phyloP scores from a whole-genome alignment of 2,888 invertebrate genomes.

The Blomia tropicalis region DNA sequence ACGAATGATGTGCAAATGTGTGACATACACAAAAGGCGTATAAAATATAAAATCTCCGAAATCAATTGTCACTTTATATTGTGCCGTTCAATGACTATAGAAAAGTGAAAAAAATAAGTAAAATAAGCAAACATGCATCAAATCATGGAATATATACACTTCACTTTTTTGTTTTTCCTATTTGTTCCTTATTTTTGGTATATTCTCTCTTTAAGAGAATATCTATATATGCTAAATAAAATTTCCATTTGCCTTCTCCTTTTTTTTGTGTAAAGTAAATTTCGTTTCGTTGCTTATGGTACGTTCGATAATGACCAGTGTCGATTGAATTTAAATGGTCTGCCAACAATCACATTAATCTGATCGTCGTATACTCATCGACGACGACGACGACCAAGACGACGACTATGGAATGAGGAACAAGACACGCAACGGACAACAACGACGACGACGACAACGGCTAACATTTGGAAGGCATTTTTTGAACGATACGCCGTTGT shows the following conservation, averaged over 20 bases:
- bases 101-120: too few relatives aligned
- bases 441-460: neutral
- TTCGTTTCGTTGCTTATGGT: neutral
- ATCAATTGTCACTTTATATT: too few relatives aligned
- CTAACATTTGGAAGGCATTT: neutral
- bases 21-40: too few relatives aligned
- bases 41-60: too few relatives aligned
- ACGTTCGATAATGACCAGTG: neutral
- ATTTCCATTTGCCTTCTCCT: neutral
- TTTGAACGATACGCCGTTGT: neutral
- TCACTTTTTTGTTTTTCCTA: too few relatives aligned
- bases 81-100: too few relatives aligned
- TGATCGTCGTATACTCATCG: neutral
- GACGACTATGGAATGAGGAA: neutral
- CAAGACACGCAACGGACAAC: neutral
- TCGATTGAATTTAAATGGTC: neutral
- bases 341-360: neutral
- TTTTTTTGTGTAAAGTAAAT: neutral
- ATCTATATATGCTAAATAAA: neutral
- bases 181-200: too few relatives aligned
- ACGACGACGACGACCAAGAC: neutral
- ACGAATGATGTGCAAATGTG: too few relatives aligned
- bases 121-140: too few relatives aligned
- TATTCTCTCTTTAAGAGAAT: too few relatives aligned
- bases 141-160: too few relatives aligned